Conservation (phyloP, 2,797 vertebrate genomes). For the Crypturellus tataupa region DNA sequence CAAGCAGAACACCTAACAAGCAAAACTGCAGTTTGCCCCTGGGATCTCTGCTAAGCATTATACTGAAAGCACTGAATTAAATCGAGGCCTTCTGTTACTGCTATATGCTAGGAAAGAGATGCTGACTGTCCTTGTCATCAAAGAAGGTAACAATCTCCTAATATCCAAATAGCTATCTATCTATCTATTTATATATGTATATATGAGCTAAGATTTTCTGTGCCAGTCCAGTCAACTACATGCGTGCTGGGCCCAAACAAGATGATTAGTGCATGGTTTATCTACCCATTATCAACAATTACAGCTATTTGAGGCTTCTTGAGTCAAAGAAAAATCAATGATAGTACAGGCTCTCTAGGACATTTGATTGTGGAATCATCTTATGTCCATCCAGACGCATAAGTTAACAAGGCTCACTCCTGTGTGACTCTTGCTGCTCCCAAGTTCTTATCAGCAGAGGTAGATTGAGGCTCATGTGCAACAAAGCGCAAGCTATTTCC, state of each 20-base stretch:
- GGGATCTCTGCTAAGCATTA: constrained; percentile 39
- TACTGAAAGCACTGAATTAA: background rate
- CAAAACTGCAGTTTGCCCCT: constrained; percentile 22
- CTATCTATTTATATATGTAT: background rate
- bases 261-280: background rate
- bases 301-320: background rate
- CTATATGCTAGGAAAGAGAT: background rate
- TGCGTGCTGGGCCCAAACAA: background rate
- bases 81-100: background rate
- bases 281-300: background rate
- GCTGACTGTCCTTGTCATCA: background rate
- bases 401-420: background rate
- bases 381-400: background rate
- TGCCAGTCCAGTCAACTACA: background rate
- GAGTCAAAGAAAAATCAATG: background rate
- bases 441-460: background rate
- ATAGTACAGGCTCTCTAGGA: background rate
- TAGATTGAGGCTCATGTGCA: background rate
- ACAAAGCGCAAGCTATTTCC: background rate
- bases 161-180: background rate
- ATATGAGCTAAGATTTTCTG: accelerated
- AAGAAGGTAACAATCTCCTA: background rate
- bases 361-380: background rate
- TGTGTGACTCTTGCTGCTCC: accelerated
- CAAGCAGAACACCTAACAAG: background rate